Base-by-base conservation (phyloP, 2,797 vertebrate genomes). In the Nyctibius grandis region DNA sequence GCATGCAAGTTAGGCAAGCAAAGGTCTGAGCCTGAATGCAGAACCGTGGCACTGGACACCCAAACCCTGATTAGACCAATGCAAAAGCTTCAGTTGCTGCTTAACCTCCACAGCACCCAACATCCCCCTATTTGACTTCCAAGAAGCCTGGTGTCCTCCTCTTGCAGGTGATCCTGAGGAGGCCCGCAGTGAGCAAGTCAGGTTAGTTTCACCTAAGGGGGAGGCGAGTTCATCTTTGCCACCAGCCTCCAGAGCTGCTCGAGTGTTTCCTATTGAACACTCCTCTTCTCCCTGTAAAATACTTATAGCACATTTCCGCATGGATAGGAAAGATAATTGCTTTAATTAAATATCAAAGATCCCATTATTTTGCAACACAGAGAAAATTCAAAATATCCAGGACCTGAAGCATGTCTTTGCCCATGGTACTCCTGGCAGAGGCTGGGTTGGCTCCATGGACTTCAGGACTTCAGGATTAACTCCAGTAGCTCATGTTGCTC, bases 101-200 rank as follows among this genome's bases (percentile, higher is more conserved):
- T 45, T 48, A 23, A 13, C 1, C 11, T 36, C 14, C 1, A 2
- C 5, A 21, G 33, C 33, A 40, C 15, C 15, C 40, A 36, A 8
- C 1, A 8, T 7, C 19, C 2, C 13, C 19, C 31, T 61, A 7
- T 53, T 26, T 54, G 15, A 10, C 25, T 51, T 63, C 38, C 60
- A 59, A 54, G 59, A 47, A 67, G 8, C 17, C 9, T 65, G 34
- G 22, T 13, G 7, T 31, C 8, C 15, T 36, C 9, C 31, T 85
- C 21, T 34, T 18, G 10, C 53, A 11, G 0, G 0, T 3, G 3
- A 22, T 47, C 34, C 34, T 8, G 2, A 61, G 67, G 28, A 88
- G 15, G 29, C 18, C 13, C 0, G 0, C 28, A 5, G 4, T 1
- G 12, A 84, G 31, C 10, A 42, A 26, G 28, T 11, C 14, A 13